These are phyloP conservation scores for Dasyurus viverrinus DNA, from an alignment of 2,113 vertebrate species.

Conservation along the genomic window DNA sequence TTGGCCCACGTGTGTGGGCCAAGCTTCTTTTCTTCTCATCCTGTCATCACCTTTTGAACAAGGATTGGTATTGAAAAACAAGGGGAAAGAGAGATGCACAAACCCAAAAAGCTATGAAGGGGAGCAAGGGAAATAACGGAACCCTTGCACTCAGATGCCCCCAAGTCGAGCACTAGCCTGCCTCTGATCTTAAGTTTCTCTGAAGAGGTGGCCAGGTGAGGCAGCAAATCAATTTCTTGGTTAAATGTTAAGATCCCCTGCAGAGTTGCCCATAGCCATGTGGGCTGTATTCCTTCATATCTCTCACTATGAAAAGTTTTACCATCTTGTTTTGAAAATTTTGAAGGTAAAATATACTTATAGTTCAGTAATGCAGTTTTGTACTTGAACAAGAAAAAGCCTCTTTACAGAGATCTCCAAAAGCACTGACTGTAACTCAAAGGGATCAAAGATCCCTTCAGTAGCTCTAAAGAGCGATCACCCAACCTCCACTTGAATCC, in stretches of 20 bases:
- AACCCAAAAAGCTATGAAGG: background rate
- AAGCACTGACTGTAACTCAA: background rate
- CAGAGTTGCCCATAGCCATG: conserved; percentile 8
- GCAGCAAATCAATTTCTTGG: background rate
- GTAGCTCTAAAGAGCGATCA: background rate
- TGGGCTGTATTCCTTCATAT: conserved; percentile 39
- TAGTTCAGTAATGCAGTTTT: conserved; percentile 21
- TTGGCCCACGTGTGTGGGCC: conserved; percentile 33
- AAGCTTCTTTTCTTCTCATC: conserved; percentile 43
- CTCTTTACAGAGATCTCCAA: background rate
- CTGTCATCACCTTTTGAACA: conserved; percentile 40
- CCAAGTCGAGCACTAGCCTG: background rate
- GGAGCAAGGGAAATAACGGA: background rate
- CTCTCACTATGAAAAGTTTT: conserved; percentile 36
- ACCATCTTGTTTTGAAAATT: conserved; percentile 41
- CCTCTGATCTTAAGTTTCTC: background rate
- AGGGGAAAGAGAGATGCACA: conserved; percentile 28
- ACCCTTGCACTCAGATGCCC: background rate
- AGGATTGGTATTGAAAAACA: conserved; percentile 53
- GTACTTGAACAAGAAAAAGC: conserved; percentile 46
- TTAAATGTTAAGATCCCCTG: conserved; percentile 24
- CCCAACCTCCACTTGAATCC: background rate
- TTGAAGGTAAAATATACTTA: conserved; percentile 38
- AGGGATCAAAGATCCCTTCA: background rate
- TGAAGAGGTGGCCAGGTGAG: background rate